Evolutionary conservation across 2,888 invertebrate species (phyloP), one percentile per base, ranked within the genome.

Genomic region (Macrostomum cliftonense): DNA sequence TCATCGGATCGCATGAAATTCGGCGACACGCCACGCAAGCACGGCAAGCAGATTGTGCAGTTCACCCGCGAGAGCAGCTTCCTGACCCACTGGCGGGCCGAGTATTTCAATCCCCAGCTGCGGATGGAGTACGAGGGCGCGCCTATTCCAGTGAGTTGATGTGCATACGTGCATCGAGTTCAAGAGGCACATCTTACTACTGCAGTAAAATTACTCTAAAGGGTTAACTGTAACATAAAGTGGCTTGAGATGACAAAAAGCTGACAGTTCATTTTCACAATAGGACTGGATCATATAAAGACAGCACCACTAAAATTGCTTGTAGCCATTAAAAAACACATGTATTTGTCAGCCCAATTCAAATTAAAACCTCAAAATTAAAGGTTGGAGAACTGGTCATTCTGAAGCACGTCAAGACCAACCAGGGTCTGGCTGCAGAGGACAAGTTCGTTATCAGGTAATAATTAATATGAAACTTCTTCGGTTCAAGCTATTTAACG

Each of bases 311-410:
- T n/a, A n/a, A n/a, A n/a, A n/a, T n/a, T n/a, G n/a, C n/a, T n/a
- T n/a, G n/a, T n/a, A n/a, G n/a, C n/a, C n/a, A n/a, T n/a, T n/a
- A n/a, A n/a, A n/a, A n/a, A n/a, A n/a, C n/a, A n/a, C n/a, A n/a
- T n/a, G n/a, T n/a, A n/a, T n/a, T n/a, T n/a, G n/a, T 16, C 28
- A 16, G 43, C 28, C 28, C n/a, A n/a, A n/a, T n/a, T n/a, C n/a
- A n/a, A n/a, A n/a, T n/a, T n/a, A n/a, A n/a, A n/a, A n/a, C n/a
- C n/a, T n/a, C n/a, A n/a, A n/a, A n/a, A 14, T 56, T 56, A 14
- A 56, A 67, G 66, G 65, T 66, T 13, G 67, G 67, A 55, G 57
- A 58, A 11, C 60, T 58, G 52, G 55, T 65, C 1, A 56, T 69
- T 16, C 51, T 69, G 38, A 58, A 56, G 44, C 67, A 69, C 52